A percentile compares a stretch with the other conserved stretches of the same genome.
Evolutionary conservation across 2,797 vertebrate species (phyloP).

Genomic region (Phoxinus dragarum): DNA sequence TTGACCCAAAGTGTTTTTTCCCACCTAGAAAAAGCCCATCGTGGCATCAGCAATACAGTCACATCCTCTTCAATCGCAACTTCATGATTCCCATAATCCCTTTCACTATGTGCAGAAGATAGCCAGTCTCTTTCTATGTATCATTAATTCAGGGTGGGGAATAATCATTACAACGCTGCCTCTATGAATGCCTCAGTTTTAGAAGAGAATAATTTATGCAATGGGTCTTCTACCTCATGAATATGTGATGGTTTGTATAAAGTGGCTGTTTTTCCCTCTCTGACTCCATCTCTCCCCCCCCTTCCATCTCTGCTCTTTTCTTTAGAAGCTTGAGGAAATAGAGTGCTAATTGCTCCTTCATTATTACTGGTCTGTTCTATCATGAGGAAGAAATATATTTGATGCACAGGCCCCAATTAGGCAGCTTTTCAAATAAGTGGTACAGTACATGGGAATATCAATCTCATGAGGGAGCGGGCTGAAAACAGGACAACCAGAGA

Average conservation of each 20-base stretch:
- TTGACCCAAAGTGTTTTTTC: background rate
- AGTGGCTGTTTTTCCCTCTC: slow-evolving; percentile 48
- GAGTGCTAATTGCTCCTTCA: slow-evolving; percentile 62
- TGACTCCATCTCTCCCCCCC: slow-evolving; percentile 33
- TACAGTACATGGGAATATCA: slow-evolving; percentile 41
- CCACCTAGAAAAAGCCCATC: slow-evolving; percentile 7
- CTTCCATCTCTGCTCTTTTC: slow-evolving; percentile 52
- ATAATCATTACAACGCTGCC: slow-evolving; percentile 65
- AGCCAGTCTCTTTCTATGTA: slow-evolving; percentile 54
- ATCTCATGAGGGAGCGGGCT: slow-evolving; percentile 48
- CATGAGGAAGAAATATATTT: slow-evolving; percentile 47
- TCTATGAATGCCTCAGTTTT: slow-evolving; percentile 63
- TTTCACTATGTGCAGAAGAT: slow-evolving; percentile 34
- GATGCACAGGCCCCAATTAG: slow-evolving; percentile 64
- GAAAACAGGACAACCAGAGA: slow-evolving; percentile 39
- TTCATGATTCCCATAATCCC: slow-evolving; percentile 39
- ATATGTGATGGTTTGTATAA: slow-evolving; percentile 67
- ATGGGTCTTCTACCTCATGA: slow-evolving; percentile 64
- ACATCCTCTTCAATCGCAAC: slow-evolving; percentile 24
- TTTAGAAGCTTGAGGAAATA: slow-evolving; percentile 64
- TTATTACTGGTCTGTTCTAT: slow-evolving; percentile 58
- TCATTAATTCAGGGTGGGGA: slow-evolving; percentile 65
- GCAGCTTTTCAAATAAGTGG: slow-evolving; percentile 63
- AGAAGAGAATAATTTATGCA: slow-evolving; percentile 70
- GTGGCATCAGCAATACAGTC: slow-evolving; percentile 1